Evolutionary conservation across 1,140 invertebrate species (phyloP).

Genomic region (Ceratina japonica): DNA sequence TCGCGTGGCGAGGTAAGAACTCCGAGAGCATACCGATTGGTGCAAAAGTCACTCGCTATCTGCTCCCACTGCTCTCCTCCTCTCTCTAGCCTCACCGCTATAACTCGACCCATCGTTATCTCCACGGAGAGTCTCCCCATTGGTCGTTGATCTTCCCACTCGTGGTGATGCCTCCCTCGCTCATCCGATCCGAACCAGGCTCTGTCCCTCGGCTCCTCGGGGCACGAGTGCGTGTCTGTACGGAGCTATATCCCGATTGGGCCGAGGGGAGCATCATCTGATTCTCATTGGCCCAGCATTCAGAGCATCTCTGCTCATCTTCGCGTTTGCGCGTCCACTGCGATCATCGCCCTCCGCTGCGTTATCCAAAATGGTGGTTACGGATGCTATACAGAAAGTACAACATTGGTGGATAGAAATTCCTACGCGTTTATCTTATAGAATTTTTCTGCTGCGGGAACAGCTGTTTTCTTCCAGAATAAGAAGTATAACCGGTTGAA

Average conservation of each 20-base stretch:
- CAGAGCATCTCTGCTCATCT: slow-evolving; percentile 77
- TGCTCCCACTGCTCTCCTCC: slow-evolving; percentile 45
- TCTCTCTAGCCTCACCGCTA: slow-evolving; percentile 41
- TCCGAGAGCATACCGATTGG: slow-evolving; percentile 40
- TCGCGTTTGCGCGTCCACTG: slow-evolving; percentile 72
- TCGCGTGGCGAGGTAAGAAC: background rate
- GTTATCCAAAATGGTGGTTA: slow-evolving; percentile 73
- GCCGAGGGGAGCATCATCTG: slow-evolving; percentile 66
- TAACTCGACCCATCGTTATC: slow-evolving; percentile 68
- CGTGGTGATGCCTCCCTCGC: slow-evolving; percentile 59
- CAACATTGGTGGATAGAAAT: background rate
- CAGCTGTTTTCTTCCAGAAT: too few relatives aligned
- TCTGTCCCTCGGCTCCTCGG: slow-evolving; percentile 56
- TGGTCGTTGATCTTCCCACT: slow-evolving; percentile 71
- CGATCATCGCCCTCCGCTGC: slow-evolving; percentile 31
- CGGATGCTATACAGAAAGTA: background rate
- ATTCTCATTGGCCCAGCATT: slow-evolving; percentile 58
- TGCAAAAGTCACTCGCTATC: slow-evolving; percentile 47
- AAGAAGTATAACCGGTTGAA: too few relatives aligned
- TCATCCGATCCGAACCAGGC: slow-evolving; percentile 52
- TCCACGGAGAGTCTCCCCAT: slow-evolving; percentile 63
- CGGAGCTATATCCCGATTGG: slow-evolving; percentile 67
- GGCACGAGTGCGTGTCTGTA: slow-evolving; percentile 56
- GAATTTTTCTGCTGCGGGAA: too few relatives aligned
- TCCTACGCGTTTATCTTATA: too few relatives aligned